Percentiles rank a stretch among this genome's conserved stretches.
phyloP scores from a whole-genome alignment of 2,797 vertebrate species.

The Columba guinea region DNA sequence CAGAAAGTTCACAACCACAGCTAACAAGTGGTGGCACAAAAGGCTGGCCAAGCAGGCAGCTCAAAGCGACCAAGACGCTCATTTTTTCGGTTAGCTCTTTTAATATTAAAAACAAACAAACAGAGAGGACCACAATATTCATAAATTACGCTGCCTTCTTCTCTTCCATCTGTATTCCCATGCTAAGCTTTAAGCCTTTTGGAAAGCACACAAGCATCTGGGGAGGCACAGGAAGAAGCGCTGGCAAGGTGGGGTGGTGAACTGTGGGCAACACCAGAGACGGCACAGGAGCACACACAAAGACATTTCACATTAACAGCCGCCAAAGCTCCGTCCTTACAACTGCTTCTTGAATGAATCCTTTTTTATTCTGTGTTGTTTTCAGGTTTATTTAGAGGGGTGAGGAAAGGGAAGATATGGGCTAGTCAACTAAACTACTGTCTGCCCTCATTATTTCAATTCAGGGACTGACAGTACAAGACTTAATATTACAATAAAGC shows the following conservation, averaged over 20 bases:
- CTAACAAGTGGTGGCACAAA: slow-evolving; percentile 38
- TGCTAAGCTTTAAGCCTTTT: not conserved
- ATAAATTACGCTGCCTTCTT: not conserved
- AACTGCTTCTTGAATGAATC: not conserved
- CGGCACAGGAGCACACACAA: not conserved
- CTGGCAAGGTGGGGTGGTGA: not conserved
- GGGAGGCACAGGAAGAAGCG: not conserved
- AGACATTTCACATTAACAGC: not conserved
- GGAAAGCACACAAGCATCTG: not conserved
- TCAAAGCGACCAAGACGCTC: not conserved
- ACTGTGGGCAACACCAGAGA: not conserved
- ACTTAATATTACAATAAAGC: slow-evolving; percentile 80
- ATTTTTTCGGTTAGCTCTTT: not conserved
- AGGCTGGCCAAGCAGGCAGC: not conserved
- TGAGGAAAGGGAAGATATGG: not conserved
- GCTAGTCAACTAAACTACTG: slow-evolving; percentile 51
- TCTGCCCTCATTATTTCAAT: slow-evolving; percentile 77
- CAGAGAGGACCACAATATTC: not conserved
- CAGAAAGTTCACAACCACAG: not conserved
- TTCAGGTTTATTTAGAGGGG: not conserved
- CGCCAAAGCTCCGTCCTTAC: not conserved
- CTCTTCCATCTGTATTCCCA: not conserved
- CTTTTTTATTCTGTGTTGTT: slow-evolving; percentile 9
- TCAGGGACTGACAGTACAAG: slow-evolving; percentile 76
- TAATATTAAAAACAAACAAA: slow-evolving; percentile 27